A percentile compares a stretch with the other conserved stretches of the same genome.
phyloP scores from a whole-genome alignment of 2,888 invertebrate genomes.

The Drosophila hawaiiensis region DNA sequence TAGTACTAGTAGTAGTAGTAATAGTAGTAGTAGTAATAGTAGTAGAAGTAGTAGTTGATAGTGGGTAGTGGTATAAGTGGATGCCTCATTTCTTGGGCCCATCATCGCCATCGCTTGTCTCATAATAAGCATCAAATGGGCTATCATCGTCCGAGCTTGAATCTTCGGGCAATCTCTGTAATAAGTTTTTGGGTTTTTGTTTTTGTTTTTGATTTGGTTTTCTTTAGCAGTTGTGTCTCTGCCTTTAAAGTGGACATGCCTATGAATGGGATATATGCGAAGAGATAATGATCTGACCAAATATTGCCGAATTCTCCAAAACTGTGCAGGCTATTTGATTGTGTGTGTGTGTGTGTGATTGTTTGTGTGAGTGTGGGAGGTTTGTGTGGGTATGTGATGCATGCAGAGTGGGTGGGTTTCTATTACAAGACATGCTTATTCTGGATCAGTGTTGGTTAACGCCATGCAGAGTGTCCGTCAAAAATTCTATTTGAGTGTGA shows the following conservation, averaged over 20 bases:
- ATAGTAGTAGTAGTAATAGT: conserved; percentile 4
- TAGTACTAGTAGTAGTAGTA: conserved; percentile 31
- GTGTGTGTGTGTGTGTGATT: conserved; percentile 3
- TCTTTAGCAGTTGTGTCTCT: conserved; percentile 24
- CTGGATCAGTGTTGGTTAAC: conserved; percentile 48
- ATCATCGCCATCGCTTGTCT: conserved; percentile 82
- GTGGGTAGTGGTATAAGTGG: conserved; percentile 36
- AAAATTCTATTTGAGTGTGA: conserved; percentile 7
- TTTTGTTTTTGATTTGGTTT: conserved; percentile 7
- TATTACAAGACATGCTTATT: conserved; percentile 30
- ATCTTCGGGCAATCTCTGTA: conserved; percentile 84
- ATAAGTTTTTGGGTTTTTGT: conserved; percentile 54
- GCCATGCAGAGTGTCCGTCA: conserved; percentile 56
- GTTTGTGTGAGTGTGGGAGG: not conserved
- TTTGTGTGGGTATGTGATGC: conserved; percentile 9
- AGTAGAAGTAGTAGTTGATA: conserved; percentile 32
- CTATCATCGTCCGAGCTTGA: conserved; percentile 84
- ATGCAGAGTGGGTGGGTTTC: conserved; percentile 37
- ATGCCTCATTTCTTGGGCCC: conserved; percentile 67
- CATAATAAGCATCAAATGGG: conserved; percentile 84
- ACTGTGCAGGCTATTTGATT: conserved; percentile 14
- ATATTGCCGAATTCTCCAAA: conserved; percentile 50
- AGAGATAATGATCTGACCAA: conserved; percentile 26
- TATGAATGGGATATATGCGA: conserved; percentile 22
- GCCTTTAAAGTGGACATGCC: conserved; percentile 48